These are phyloP conservation scores for Lasioglossum zephyrum DNA, from an alignment of 2,888 invertebrate genomes.

Conservation along the genomic window DNA sequence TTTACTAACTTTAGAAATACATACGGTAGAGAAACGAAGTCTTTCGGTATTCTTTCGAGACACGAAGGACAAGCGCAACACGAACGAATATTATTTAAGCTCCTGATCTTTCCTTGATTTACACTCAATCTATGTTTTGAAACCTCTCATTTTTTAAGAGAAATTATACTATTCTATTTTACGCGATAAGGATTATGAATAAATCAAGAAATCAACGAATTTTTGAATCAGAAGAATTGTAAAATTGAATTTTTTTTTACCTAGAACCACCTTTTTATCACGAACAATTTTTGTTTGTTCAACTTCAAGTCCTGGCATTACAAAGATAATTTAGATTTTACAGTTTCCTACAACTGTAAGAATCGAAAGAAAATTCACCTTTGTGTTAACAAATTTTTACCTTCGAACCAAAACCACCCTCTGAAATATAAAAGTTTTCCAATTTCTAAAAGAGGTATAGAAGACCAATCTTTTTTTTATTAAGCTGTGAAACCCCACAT, in stretches of 20 bases:
- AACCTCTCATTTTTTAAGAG: background rate
- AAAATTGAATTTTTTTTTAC: background rate
- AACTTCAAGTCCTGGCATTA: background rate
- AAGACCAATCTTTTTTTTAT: background rate
- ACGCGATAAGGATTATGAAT: background rate
- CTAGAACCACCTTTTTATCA: background rate
- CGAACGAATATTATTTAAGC: background rate
- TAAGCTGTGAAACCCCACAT: too few relatives aligned
- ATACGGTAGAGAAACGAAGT: background rate
- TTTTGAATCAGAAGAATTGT: background rate
- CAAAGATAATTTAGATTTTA: background rate
- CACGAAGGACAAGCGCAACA: background rate
- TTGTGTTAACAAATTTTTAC: background rate
- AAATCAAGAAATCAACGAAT: background rate
- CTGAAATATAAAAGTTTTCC: background rate
- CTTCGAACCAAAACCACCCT: too few relatives aligned
- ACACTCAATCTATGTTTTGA: background rate
- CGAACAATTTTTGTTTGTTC: background rate
- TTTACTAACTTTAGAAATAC: background rate
- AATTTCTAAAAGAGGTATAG: background rate
- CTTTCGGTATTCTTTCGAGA: background rate
- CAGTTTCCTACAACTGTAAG: background rate
- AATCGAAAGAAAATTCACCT: background rate
- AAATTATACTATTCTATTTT: background rate
- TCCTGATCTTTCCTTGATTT: background rate